Evolutionary conservation across 2,797 vertebrate species (phyloP), one percentile per base, ranked within the genome.

Genomic region (Microctenopoma stevenorrisi): DNA sequence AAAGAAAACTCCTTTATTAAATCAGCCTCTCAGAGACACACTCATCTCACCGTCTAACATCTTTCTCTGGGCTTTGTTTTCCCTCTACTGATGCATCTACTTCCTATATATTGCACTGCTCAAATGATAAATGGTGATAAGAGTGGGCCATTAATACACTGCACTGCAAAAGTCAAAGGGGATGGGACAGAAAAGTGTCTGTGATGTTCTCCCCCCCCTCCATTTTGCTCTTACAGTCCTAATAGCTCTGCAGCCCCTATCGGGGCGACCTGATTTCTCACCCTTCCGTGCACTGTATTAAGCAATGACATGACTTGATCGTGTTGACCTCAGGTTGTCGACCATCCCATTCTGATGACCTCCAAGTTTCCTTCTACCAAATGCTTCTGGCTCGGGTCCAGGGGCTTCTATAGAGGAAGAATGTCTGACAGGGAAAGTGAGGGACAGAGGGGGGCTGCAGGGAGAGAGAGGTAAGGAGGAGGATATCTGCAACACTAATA

Each of bases 401-500:
- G 74, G 50, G 81, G 57, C 57, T 72, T 81, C 82, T 85, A 78
- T 82, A 85, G 84, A 88, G 81, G 84, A 74, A 79, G 83, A 72
- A 72, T 79, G 69, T 76, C 57, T 78, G 83, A 86, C 84, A 84
- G 86, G 68, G 73, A 73, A 78, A 74, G 84, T 43, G 12, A 81
- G 89, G 74, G 89, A 79, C 81, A 81, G 77, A 75, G 84, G 68
- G 68, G 77, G 73, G 77, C 55, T 65, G 76, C 68, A 74, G 87
- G 81, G 83, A 76, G 85, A 81, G 68, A 64, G 79, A 81, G 87
- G 86, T 81, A 89, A 85, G 84, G 76, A 88, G 87, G 79, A 90
- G 88, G 88, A 91, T 90, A 94, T 93, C 92, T 94, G 90, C 91
- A 94, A 93, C 92, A 93, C 91, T 93, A 93, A 94, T 93, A 94